These are phyloP conservation scores for Perithous albicinctus DNA, from an alignment of 2,888 invertebrate genomes.

Conservation along the genomic window DNA sequence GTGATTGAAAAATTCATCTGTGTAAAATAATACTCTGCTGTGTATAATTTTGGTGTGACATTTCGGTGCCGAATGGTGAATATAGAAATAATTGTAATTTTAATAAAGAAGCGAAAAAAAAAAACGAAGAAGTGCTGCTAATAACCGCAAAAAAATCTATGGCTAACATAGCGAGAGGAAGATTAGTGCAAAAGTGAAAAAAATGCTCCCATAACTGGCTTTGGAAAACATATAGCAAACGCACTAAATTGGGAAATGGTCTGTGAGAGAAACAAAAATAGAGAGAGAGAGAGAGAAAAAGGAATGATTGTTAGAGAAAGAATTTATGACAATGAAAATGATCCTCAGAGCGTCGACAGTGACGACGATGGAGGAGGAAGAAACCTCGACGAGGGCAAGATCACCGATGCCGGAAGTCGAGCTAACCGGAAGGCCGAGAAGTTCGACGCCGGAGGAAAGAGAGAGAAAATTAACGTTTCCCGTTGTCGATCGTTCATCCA, in stretches of 20 bases:
- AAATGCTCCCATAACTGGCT: conserved; percentile 59
- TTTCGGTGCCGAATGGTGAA: conserved; percentile 28
- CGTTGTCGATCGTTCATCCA: not conserved
- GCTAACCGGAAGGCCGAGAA: conserved; percentile 34
- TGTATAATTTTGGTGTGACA: conserved; percentile 35
- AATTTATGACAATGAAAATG: conserved; percentile 49
- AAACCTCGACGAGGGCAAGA: conserved; percentile 26
- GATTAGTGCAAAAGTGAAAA: conserved; percentile 38
- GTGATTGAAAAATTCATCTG: conserved; percentile 11
- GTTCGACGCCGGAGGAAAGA: conserved; percentile 33
- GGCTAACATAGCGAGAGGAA: conserved; percentile 56
- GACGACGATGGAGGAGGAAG: conserved; percentile 57
- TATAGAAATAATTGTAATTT: not conserved
- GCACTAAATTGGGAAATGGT: conserved; percentile 59
- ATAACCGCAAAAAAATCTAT: conserved; percentile 61
- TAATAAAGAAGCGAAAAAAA: conserved; percentile 12
- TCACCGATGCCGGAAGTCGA: conserved; percentile 52
- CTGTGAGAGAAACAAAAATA: conserved; percentile 23
- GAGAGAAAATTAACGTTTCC: conserved; percentile 21
- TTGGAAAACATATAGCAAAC: conserved; percentile 44
- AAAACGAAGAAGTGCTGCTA: conserved; percentile 38
- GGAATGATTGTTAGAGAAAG: conserved; percentile 17
- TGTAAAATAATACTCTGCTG: conserved; percentile 21
- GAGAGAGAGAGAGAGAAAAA: too few species aligned
- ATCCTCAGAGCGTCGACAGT: conserved; percentile 63